Evolutionary conservation across 2,888 invertebrate genomes (phyloP).

Genomic region (Maniola hyperantus): DNA sequence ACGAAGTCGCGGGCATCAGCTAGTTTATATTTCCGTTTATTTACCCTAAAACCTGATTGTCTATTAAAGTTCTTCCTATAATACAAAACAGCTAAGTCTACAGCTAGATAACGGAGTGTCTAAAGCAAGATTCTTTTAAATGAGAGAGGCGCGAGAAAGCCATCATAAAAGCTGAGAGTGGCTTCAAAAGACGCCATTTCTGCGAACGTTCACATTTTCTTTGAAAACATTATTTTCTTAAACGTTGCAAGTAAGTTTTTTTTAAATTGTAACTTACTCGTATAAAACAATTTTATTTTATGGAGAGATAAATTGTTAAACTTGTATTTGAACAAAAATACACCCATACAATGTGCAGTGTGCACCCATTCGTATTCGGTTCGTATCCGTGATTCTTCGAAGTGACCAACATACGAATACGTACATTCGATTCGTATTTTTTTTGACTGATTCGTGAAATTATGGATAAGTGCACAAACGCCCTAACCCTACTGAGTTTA

Average conservation of each 20-base stretch:
- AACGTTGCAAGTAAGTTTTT: not conserved
- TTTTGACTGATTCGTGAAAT: no score
- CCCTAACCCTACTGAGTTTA: no score
- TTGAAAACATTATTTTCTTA: slow-evolving; percentile 17
- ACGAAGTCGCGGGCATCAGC: no score
- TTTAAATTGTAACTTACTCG: not conserved
- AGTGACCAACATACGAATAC: no score
- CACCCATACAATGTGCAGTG: no score
- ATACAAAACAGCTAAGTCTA: slow-evolving; percentile 16
- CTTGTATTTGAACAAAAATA: no score
- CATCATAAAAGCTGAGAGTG: slow-evolving; percentile 26
- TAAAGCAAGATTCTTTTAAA: slow-evolving; percentile 16
- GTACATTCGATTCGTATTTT: no score
- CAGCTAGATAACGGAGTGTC: slow-evolving; percentile 16
- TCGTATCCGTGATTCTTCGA: no score
- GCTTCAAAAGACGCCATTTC: slow-evolving; percentile 27
- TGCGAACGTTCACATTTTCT: slow-evolving; percentile 27
- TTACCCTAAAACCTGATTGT: no score
- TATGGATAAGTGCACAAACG: no score
- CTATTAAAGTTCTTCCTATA: not conserved
- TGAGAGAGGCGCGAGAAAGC: slow-evolving; percentile 16
- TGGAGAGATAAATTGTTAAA: not conserved
- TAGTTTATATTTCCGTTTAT: no score
- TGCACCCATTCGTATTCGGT: no score
- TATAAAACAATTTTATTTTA: not conserved